Conservation (phyloP, 2,113 vertebrate genomes). For the Dasyurus viverrinus region DNA sequence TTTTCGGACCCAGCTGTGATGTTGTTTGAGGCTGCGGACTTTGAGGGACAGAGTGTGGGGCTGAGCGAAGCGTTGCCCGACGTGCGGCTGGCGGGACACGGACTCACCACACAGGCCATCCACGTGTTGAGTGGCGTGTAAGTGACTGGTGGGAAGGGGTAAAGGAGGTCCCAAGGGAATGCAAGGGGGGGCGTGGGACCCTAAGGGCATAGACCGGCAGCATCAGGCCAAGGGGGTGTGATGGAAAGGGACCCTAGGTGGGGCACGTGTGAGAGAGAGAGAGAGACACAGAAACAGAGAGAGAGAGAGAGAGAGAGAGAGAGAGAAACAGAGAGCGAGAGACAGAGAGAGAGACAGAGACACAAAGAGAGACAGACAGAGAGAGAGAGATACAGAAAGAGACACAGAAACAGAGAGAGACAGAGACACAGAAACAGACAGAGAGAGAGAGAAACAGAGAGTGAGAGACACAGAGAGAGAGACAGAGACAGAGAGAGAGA, state of each 20-base stretch:
- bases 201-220: background rate
- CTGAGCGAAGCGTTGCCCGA: constrained; percentile 90
- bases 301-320: background rate
- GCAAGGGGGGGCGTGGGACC: background rate
- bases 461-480: too few species aligned
- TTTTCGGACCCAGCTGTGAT: constrained; percentile 89
- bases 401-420: background rate
- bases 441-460: too few species aligned
- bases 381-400: too few species aligned
- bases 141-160: constrained; percentile 69
- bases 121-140: constrained; percentile 94
- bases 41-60: constrained; percentile 87
- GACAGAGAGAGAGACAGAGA: background rate
- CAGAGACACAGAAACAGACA: background rate
- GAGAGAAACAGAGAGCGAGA: too few species aligned
- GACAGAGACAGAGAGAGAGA: too few species aligned
- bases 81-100: constrained; percentile 86
- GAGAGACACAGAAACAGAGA: background rate
- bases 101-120: constrained; percentile 88
- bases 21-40: constrained; percentile 88
- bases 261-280: background rate
- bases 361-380: too few species aligned
- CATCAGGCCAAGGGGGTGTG: background rate
- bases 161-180: background rate
- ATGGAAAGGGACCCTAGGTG: background rate